Evolutionary conservation across 2,113 vertebrate genomes (phyloP).

Genomic region (Grantiella picta): DNA sequence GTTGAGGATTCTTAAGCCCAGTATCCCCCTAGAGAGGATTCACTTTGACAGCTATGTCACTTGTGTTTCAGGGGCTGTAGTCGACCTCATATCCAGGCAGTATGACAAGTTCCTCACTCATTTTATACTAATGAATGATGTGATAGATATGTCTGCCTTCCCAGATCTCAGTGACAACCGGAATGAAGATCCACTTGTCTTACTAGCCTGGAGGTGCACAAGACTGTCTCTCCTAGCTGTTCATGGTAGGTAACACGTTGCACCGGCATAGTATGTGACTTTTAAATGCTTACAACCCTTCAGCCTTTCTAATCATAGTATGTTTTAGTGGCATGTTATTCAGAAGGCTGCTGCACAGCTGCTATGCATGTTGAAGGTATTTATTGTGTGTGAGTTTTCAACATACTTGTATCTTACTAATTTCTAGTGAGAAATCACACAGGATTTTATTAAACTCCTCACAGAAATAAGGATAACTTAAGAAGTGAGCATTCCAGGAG

Average conservation of each 20-base stretch:
- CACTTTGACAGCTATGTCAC: constrained; percentile 95
- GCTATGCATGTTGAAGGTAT: fast-evolving
- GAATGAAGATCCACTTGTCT: constrained; percentile 95
- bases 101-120: constrained; percentile 97
- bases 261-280: background rate
- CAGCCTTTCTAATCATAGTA: background rate
- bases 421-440: background rate
- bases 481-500: background rate
- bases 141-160: constrained; percentile 87
- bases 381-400: background rate
- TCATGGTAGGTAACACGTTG: constrained; percentile 75
- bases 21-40: constrained; percentile 94
- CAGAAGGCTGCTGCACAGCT: background rate
- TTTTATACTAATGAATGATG: constrained; percentile 92
- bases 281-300: background rate
- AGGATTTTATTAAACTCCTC: background rate
- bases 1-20: constrained; percentile 93
- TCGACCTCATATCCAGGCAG: constrained; percentile 97
- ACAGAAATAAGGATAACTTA: background rate
- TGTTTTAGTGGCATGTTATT: background rate
- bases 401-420: background rate
- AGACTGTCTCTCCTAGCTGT: constrained; percentile 89
- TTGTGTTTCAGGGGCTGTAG: constrained; percentile 86
- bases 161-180: constrained; percentile 94
- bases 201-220: constrained; percentile 95